Percentiles rank a stretch among this genome's conserved stretches.
phyloP scores from a whole-genome alignment of 2,797 vertebrate species.

The Rhinella marina region DNA sequence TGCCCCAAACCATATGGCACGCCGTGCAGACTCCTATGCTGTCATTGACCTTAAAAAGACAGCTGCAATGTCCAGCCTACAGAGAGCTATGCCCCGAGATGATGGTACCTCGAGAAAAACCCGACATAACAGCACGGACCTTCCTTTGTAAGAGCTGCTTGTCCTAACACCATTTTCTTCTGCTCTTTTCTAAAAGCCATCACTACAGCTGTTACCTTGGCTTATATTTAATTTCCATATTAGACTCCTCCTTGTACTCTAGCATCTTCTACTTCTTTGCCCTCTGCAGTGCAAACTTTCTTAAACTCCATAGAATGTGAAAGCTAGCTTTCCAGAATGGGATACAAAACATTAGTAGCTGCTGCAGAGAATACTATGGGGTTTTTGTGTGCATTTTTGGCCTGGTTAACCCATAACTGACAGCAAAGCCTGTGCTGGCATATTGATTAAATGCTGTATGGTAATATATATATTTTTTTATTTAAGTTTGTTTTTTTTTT shows the following conservation, averaged over 20 bases:
- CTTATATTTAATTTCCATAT: constrained; percentile 39
- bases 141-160: constrained; percentile 84
- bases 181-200: constrained; percentile 52
- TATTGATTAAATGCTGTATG: constrained; percentile 30
- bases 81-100: constrained; percentile 94
- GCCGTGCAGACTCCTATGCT: constrained; percentile 91
- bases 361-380: background rate
- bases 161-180: background rate
- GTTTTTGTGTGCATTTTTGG: background rate
- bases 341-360: background rate
- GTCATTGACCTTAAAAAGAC: constrained; percentile 98
- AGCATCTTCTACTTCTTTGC: background rate
- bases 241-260: constrained; percentile 10
- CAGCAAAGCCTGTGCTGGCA: background rate
- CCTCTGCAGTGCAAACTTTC: constrained; percentile 24
- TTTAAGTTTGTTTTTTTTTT: constrained; percentile 12
- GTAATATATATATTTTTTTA: background rate
- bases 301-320: constrained; percentile 50
- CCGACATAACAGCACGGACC: constrained; percentile 98
- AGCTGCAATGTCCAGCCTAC: constrained; percentile 96
- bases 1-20: constrained; percentile 73
- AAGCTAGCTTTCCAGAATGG: constrained; percentile 26
- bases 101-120: constrained; percentile 97
- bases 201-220: constrained; percentile 39
- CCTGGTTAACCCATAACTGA: constrained; percentile 2